Conservation (phyloP, 1,140 invertebrate genomes). For the Idris sp. region DNA sequence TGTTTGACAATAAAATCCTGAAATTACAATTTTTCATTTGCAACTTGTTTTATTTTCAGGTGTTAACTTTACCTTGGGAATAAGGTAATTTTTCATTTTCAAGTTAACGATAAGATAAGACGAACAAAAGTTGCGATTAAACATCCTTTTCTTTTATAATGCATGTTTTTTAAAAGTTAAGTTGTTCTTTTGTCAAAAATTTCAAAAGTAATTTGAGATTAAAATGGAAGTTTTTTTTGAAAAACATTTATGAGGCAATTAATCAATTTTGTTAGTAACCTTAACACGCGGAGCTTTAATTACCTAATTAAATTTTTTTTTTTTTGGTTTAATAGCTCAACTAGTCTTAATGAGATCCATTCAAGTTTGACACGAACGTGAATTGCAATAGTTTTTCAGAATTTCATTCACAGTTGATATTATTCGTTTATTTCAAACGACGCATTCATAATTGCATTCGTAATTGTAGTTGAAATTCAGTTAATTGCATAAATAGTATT, state of each 20-base stretch:
- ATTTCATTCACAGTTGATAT: constrained; percentile 37
- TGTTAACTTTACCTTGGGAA: no score
- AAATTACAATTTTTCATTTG: constrained; percentile 12
- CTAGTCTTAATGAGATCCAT: constrained; percentile 46
- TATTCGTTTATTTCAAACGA: no score
- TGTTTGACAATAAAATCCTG: constrained; percentile 26
- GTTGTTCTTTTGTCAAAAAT: no score
- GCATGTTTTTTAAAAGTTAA: no score
- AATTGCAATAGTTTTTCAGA: constrained; percentile 10
- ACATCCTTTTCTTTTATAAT: no score
- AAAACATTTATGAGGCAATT: constrained; percentile 26
- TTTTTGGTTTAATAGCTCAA: constrained; percentile 30
- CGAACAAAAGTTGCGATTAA: no score
- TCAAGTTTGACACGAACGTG: constrained; percentile 33
- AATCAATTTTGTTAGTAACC: constrained; percentile 38
- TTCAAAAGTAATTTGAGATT: no score
- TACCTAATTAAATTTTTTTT: constrained; percentile 31
- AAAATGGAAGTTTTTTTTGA: no score
- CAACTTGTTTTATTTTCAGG: no score
- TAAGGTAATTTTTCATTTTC: no score
- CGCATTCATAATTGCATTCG: no score
- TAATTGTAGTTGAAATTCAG: constrained; percentile 27
- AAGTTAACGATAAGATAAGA: no score
- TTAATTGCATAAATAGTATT: constrained; percentile 42
- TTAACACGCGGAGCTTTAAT: constrained; percentile 30